Conservation (phyloP, 1,140 invertebrate genomes). For the Melipona quadrifasciata region DNA sequence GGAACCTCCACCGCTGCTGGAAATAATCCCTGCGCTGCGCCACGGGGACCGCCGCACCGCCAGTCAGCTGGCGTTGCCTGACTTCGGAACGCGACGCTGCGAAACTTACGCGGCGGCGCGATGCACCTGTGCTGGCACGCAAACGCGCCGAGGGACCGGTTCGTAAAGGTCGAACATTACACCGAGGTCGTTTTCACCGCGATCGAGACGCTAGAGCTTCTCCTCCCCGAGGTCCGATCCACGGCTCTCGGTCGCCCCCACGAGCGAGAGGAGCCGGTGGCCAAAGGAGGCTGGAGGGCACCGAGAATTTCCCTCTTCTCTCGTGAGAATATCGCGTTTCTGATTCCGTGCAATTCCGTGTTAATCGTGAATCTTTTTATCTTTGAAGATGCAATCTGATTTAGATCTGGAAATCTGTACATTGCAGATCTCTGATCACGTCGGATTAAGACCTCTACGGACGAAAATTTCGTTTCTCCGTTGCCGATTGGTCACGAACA, state of each 20-base stretch:
- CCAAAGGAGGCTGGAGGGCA: background rate
- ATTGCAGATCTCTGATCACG: background rate
- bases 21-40: background rate
- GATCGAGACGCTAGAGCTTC: slow-evolving; percentile 23
- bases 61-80: slow-evolving; percentile 2
- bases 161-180: slow-evolving; percentile 65
- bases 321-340: background rate
- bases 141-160: slow-evolving; percentile 59
- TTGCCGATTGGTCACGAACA: background rate
- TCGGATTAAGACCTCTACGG: background rate
- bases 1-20: no score
- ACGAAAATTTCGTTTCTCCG: background rate
- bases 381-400: no score
- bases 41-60: no score
- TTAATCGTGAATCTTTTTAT: background rate
- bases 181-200: slow-evolving; percentile 63
- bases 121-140: slow-evolving; percentile 61
- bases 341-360: background rate
- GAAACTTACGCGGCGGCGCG: slow-evolving; percentile 29
- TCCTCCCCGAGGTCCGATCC: slow-evolving; percentile 16
- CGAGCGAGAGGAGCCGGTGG: background rate
- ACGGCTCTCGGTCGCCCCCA: background rate
- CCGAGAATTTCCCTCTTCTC: background rate
- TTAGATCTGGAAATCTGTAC: no score
- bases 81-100: background rate